Evolutionary conservation across 2,797 vertebrate species (phyloP).

Genomic region (Acipenser transmontanus): DNA sequence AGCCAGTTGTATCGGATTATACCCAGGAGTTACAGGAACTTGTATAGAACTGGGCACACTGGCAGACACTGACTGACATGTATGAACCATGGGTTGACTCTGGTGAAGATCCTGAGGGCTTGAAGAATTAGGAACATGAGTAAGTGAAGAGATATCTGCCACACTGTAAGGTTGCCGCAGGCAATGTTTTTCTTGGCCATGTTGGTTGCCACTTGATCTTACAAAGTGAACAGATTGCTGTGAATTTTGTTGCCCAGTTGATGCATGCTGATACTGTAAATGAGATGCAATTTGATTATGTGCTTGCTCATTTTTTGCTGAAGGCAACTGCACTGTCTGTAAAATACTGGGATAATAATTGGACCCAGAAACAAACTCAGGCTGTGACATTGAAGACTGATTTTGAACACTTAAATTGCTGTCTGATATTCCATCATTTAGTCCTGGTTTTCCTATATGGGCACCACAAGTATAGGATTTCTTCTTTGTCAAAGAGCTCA

Average conservation of each 20-base stretch:
- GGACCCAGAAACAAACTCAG: conserved; percentile 61
- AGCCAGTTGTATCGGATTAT: conserved; percentile 75
- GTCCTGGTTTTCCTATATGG: conserved; percentile 62
- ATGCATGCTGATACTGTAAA: conserved; percentile 41
- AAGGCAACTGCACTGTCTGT: conserved; percentile 48
- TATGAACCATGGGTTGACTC: conserved; percentile 79
- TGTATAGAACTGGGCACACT: conserved; percentile 75
- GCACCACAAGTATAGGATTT: conserved; percentile 61
- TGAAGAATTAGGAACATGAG: conserved; percentile 65
- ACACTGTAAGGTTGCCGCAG: conserved; percentile 72
- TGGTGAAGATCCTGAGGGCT: conserved; percentile 75
- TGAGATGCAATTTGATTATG: conserved; percentile 44
- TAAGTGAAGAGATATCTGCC: conserved; percentile 62
- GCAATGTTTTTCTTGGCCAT: conserved; percentile 61
- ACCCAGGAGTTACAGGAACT: conserved; percentile 72
- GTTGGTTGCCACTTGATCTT: conserved; percentile 51
- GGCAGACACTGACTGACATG: conserved; percentile 71
- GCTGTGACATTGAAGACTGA: conserved; percentile 58
- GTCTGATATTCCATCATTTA: conserved; percentile 56
- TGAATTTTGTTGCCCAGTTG: conserved; percentile 43
- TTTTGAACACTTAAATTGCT: conserved; percentile 52
- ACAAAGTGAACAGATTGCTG: conserved; percentile 57
- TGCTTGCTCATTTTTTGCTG: conserved; percentile 51
- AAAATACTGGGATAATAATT: conserved; percentile 61
- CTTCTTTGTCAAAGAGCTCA: conserved; percentile 80